A percentile compares a stretch with the other conserved stretches of the same genome.
phyloP scores from a whole-genome alignment of 2,797 vertebrate genomes.

The Labroides dimidiatus region DNA sequence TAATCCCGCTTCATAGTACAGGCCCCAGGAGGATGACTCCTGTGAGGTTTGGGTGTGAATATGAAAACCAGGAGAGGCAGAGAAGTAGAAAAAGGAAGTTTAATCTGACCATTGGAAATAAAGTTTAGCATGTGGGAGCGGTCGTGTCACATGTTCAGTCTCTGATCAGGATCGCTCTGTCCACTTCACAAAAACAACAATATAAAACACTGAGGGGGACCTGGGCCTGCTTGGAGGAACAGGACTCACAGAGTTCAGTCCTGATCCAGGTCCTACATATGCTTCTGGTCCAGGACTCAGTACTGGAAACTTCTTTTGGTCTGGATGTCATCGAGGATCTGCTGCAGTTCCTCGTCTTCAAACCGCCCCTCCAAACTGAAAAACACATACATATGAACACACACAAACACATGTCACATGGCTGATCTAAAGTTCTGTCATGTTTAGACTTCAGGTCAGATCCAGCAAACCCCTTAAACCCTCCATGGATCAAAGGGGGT shows the following conservation, averaged over 20 bases:
- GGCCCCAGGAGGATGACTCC: background rate
- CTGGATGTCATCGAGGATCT: constrained; percentile 98
- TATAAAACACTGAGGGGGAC: background rate
- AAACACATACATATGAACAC: no score
- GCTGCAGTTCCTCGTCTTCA: constrained; percentile 96
- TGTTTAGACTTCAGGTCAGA: no score
- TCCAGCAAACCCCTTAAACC: no score
- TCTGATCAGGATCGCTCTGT: background rate
- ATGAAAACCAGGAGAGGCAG: background rate
- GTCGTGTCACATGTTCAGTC: constrained; percentile 10
- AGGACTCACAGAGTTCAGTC: background rate
- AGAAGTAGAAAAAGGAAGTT: constrained; percentile 17
- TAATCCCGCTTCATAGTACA: no score
- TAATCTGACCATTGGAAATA: constrained; percentile 16
- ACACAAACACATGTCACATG: no score
- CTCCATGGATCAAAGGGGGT: no score
- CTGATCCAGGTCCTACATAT: background rate
- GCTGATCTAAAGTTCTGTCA: no score
- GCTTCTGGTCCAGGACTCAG: constrained; percentile 63
- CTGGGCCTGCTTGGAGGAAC: no score
- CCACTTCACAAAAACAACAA: background rate
- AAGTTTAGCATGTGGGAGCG: background rate
- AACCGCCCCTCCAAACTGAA: constrained; percentile 93
- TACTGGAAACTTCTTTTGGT: constrained; percentile 99
- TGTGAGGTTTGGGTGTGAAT: background rate